These are phyloP conservation scores for Takifugu ocellatus DNA, from an alignment of 2,797 vertebrate species.

Conservation along the genomic window DNA sequence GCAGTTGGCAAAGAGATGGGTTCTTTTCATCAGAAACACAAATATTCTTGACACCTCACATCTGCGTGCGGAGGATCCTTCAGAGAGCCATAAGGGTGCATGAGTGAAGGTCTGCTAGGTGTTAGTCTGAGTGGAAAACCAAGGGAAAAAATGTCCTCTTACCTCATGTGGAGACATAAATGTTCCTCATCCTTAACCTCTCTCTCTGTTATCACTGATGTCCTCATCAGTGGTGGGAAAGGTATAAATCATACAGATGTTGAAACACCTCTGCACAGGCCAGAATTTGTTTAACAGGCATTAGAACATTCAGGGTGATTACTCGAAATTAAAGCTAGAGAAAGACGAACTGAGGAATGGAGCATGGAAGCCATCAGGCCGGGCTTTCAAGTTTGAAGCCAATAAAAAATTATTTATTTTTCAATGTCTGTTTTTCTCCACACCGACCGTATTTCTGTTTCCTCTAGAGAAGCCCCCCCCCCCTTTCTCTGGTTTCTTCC, in stretches of 20 bases:
- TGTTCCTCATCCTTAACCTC: slow-evolving; percentile 55
- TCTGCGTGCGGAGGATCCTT: slow-evolving; percentile 66
- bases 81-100: slow-evolving; percentile 34
- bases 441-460: slow-evolving; percentile 8
- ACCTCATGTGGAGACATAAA: slow-evolving; percentile 41
- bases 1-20: slow-evolving; percentile 64
- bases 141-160: slow-evolving; percentile 29
- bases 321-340: slow-evolving; percentile 22
- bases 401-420: slow-evolving; percentile 43
- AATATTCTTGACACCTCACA: slow-evolving; percentile 78
- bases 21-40: slow-evolving; percentile 74
- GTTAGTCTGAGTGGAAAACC: slow-evolving; percentile 49
- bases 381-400: slow-evolving; percentile 44
- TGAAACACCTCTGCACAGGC: slow-evolving; percentile 30
- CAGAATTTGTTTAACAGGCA: slow-evolving; percentile 39
- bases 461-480: slow-evolving; percentile 35
- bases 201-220: slow-evolving; percentile 51
- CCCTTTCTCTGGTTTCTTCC: slow-evolving; percentile 35
- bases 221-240: slow-evolving; percentile 57
- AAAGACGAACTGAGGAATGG: slow-evolving; percentile 9
- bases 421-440: slow-evolving; percentile 33
- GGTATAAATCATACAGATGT: slow-evolving; percentile 52
- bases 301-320: slow-evolving; percentile 30
- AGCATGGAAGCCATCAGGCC: slow-evolving; percentile 21
- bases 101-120: slow-evolving; percentile 53